These are phyloP conservation scores for Falcaria lacertinaria DNA, from an alignment of 2,888 invertebrate species.

Conservation along the genomic window DNA sequence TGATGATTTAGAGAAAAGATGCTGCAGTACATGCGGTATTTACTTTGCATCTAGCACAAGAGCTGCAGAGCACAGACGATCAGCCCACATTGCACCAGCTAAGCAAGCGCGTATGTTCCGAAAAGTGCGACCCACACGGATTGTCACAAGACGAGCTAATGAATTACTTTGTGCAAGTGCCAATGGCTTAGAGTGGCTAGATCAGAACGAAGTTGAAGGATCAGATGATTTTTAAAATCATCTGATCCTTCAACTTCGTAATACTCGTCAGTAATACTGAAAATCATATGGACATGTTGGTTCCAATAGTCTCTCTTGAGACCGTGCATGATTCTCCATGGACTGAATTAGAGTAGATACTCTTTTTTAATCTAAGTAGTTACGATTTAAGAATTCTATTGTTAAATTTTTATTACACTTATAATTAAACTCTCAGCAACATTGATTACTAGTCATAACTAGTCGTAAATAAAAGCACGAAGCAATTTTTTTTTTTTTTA, in stretches of 20 bases:
- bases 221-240: slow-evolving; percentile 1
- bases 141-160: slow-evolving; percentile 9
- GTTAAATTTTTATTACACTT: slow-evolving; percentile 2
- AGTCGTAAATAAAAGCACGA: slow-evolving; percentile 3
- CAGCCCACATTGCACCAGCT: slow-evolving; percentile 22
- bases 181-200: slow-evolving; percentile 11
- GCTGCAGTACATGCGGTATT: slow-evolving; percentile 21
- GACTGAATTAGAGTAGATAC: slow-evolving; percentile 8
- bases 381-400: slow-evolving; percentile 6
- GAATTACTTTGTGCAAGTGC: slow-evolving; percentile 8
- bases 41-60: slow-evolving; percentile 20
- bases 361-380: slow-evolving; percentile 6
- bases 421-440: background rate
- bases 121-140: slow-evolving; percentile 1
- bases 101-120: slow-evolving; percentile 15
- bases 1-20: slow-evolving; percentile 22
- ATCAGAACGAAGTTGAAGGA: slow-evolving; percentile 10
- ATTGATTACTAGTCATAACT: slow-evolving; percentile 1
- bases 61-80: slow-evolving; percentile 20
- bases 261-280: no score
- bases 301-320: slow-evolving; percentile 10
- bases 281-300: slow-evolving; percentile 11
- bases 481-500: slow-evolving; percentile 2
- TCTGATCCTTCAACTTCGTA: no score
- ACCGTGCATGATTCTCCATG: slow-evolving; percentile 6